Conservation (phyloP, 2,797 vertebrate species). For the Sphenodon punctatus region DNA sequence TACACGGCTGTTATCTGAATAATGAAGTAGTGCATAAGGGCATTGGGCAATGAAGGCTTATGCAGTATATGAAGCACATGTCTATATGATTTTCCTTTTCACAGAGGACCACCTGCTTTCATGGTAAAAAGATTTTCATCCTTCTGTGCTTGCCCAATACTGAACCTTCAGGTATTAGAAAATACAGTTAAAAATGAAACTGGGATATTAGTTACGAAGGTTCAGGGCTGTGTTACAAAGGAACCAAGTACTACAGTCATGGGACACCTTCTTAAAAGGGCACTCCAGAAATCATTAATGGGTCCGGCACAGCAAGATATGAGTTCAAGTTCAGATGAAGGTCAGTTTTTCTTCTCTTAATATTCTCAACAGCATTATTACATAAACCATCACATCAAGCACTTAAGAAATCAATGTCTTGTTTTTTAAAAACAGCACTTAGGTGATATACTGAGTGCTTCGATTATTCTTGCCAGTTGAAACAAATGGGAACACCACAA, state of each 20-base stretch:
- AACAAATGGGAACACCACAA: constrained; percentile 6
- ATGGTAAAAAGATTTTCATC: neutral
- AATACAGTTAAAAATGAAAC: neutral
- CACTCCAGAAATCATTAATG: neutral
- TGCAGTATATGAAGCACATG: neutral
- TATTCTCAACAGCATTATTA: too few relatives aligned
- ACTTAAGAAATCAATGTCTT: constrained; percentile 37
- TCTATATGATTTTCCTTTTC: neutral
- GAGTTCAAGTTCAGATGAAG: neutral
- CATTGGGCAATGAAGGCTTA: neutral
- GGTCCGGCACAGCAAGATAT: neutral
- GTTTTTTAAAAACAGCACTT: neutral
- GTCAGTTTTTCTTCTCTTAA: neutral
- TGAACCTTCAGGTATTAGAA: neutral
- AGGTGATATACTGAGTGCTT: neutral
- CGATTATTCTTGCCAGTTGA: neutral
- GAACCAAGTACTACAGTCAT: neutral
- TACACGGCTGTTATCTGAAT: neutral
- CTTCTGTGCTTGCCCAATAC: rapidly evolving
- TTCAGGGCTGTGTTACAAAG: rapidly evolving
- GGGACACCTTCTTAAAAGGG: neutral
- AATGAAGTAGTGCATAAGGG: neutral
- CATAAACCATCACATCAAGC: neutral
- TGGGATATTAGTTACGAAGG: neutral
- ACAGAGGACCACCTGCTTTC: neutral